Evolutionary conservation across 2,888 invertebrate species (phyloP), one percentile per base, ranked within the genome.

Genomic region (Idaea dimidiata): DNA sequence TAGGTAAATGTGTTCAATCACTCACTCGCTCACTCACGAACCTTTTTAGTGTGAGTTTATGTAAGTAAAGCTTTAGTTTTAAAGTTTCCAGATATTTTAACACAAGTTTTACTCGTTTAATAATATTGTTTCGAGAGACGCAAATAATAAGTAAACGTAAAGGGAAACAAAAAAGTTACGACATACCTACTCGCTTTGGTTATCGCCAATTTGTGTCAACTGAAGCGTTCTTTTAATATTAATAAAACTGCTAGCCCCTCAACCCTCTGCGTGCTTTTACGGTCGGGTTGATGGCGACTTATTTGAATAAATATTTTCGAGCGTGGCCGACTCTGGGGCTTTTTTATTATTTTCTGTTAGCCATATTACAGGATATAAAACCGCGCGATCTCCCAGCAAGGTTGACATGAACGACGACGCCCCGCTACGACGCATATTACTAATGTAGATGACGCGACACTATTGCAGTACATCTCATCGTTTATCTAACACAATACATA

Each of bases 241-340:
- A 91, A 91, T 91, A 89, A 90, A 91, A 89, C 81, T 84, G 85
- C 86, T 86, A 82, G 86, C 84, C 84, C 82, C 82, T 85, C 87
- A 88, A 87, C 89, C 90, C 90, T 89, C 82, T 76, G 83, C 84
- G 83, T 84, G 81, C 86, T 88, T 89, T 91, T 88, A 91, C 88
- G 90, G 89, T 88, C 83, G 88, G 87, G 77, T 89, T 89, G 86
- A 88, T 89, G 86, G 88, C 84, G 84, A 89, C 89, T 88, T 90
- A 91, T 92, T 91, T 91, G 87, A 92, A 91, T 91, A 90, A 91
- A 91, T 91, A 89, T 89, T 88, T 89, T 83, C 72, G 83, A 86
- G 83, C 79, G 83, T 78, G 82, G 78, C 78, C 78, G 79, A 78
- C 75, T 77, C 72, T 71, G 78, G 76, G 76, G 69, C 76, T 80